A percentile compares a stretch with the other conserved stretches of the same genome.
Conservation (phyloP, 2,113 vertebrate species). For the Oncorhynchus gorbuscha region DNA sequence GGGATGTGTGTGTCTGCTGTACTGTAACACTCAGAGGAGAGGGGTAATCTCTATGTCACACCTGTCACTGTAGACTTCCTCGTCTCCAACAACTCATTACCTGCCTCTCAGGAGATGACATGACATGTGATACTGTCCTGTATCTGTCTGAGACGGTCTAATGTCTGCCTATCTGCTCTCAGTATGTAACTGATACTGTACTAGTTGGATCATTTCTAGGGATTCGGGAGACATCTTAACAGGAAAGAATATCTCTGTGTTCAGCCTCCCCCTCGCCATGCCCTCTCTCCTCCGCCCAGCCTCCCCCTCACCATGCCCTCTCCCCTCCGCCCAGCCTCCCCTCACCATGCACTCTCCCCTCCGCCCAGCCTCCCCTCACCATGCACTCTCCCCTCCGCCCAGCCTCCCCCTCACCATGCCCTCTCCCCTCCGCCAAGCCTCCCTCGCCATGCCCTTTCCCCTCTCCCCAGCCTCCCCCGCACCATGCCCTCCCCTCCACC, state of each 20-base stretch:
- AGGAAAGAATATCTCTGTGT: too few species aligned
- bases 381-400: too few species aligned
- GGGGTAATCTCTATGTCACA: slow-evolving; percentile 15
- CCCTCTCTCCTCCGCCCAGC: background rate
- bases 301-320: background rate
- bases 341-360: too few species aligned
- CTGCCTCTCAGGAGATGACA: slow-evolving; percentile 12
- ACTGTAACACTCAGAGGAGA: slow-evolving; percentile 14
- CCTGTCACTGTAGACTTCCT: background rate
- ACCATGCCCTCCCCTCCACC: too few species aligned
- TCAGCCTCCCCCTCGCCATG: background rate
- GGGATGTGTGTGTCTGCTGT: background rate
- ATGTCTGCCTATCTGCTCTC: background rate
- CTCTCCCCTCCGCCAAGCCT: too few species aligned
- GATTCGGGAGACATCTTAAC: too few species aligned
- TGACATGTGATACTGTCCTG: slow-evolving; percentile 1
- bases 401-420: too few species aligned
- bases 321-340: too few species aligned
- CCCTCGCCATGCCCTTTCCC: too few species aligned
- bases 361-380: too few species aligned
- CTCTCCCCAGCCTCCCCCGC: too few species aligned
- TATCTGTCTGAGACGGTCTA: background rate
- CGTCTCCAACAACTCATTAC: slow-evolving; percentile 23
- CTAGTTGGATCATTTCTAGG: background rate
- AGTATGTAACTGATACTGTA: background rate